A percentile compares a stretch with the other conserved stretches of the same genome.
These are phyloP conservation scores for Lepisosteus osseus DNA, from an alignment of 2,113 vertebrate genomes.

Conservation along the genomic window DNA sequence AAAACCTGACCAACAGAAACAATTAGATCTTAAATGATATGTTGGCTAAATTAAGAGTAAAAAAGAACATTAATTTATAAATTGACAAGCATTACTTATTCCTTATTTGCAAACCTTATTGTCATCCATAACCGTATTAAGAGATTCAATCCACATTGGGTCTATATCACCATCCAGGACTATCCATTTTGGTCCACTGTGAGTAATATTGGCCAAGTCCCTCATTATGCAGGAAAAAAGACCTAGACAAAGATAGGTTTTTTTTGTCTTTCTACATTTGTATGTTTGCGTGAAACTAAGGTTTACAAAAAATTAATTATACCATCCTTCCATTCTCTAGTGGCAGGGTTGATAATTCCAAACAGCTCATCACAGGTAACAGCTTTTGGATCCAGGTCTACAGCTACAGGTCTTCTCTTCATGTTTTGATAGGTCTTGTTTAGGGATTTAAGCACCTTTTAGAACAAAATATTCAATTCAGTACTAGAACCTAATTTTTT, in stretches of 20 bases:
- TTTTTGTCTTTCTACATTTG: too few relatives aligned
- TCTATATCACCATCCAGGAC: constrained; percentile 96
- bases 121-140: constrained; percentile 98
- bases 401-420: constrained; percentile 80
- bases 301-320: constrained; percentile 21
- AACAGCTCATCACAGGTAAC: constrained; percentile 85
- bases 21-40: background rate
- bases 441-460: constrained; percentile 68
- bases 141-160: constrained; percentile 98
- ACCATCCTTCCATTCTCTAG: constrained; percentile 95
- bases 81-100: too few relatives aligned
- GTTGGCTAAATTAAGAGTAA: too few relatives aligned
- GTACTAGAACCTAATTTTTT: too few relatives aligned
- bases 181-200: constrained; percentile 92
- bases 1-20: constrained; percentile 70
- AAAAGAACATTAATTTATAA: too few relatives aligned
- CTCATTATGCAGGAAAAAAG: constrained; percentile 92
- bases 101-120: constrained; percentile 74
- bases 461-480: too few relatives aligned
- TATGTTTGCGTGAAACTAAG: too few relatives aligned
- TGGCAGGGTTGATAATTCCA: constrained; percentile 83
- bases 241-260: constrained; percentile 52
- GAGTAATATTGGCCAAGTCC: constrained; percentile 82
- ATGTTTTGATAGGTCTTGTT: constrained; percentile 85
- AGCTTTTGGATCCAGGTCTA: constrained; percentile 88